Evolutionary conservation across 2,888 invertebrate genomes (phyloP).

Genomic region (Drosophila infuscata): DNA sequence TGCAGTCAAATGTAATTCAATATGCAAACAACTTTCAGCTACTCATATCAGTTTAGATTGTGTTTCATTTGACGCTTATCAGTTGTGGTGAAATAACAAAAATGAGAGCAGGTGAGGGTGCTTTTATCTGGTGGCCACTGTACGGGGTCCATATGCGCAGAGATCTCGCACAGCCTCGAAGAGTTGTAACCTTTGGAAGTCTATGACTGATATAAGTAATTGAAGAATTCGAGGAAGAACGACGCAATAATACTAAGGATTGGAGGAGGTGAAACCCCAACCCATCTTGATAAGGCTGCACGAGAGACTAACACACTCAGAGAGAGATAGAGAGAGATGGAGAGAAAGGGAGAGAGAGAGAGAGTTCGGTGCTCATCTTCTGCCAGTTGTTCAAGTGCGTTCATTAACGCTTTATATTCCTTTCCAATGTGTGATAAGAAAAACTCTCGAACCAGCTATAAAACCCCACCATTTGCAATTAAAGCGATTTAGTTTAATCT

Average conservation of each 20-base stretch:
- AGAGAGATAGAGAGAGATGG: not conserved
- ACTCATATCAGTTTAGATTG: constrained; percentile 18
- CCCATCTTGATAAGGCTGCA: constrained; percentile 22
- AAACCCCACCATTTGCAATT: constrained; percentile 38
- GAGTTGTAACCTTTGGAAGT: constrained; percentile 49
- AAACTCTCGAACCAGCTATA: constrained; percentile 48
- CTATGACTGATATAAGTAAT: constrained; percentile 21
- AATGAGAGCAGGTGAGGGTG: constrained; percentile 13
- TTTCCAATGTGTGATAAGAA: constrained; percentile 55
- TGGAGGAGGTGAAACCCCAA: not conserved
- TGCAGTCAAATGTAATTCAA: constrained; percentile 3
- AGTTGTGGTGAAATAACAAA: not conserved
- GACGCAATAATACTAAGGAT: constrained; percentile 13
- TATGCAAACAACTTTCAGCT: constrained; percentile 23
- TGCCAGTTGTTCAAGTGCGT: constrained; percentile 67
- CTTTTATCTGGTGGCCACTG: constrained; percentile 6
- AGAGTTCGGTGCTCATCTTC: constrained; percentile 23
- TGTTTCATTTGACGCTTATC: constrained; percentile 4
- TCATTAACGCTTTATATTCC: constrained; percentile 44
- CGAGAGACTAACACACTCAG: not conserved
- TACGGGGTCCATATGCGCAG: constrained; percentile 6
- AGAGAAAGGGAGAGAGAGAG: not conserved
- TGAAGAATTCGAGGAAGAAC: constrained; percentile 17
- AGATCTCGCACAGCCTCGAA: constrained; percentile 10
- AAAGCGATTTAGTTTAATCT: constrained; percentile 56